Evolutionary conservation across 2,888 invertebrate species (phyloP).

Genomic region (Danaus chrysippus): DNA sequence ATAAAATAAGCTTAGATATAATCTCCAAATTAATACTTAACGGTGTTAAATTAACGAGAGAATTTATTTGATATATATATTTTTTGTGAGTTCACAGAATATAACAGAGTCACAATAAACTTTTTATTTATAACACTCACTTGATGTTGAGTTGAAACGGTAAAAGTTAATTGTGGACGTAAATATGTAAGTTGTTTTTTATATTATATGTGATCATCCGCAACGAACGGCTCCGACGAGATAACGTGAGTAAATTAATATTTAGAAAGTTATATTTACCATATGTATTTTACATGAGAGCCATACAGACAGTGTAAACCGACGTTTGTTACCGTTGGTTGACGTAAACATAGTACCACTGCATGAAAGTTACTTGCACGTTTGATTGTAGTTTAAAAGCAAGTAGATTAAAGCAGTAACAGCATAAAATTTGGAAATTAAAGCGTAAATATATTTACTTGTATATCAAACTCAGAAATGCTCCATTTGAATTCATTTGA

Average conservation of each 20-base stretch:
- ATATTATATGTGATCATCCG: conserved; percentile 49
- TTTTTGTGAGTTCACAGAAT: conserved; percentile 28
- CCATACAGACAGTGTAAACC: conserved; percentile 52
- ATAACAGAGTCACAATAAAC: conserved; percentile 26
- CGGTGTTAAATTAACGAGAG: conserved; percentile 16
- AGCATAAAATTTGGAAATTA: conserved; percentile 21
- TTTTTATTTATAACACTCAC: conserved; percentile 24
- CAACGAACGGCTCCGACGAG: conserved; percentile 67
- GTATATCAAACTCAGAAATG: conserved; percentile 32
- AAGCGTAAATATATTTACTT: conserved; percentile 34
- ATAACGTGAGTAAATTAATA: conserved; percentile 73
- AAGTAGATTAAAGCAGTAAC: conserved; percentile 24
- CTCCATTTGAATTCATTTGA: conserved; percentile 24
- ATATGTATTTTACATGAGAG: conserved; percentile 47
- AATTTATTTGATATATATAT: conserved; percentile 22
- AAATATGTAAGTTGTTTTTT: conserved; percentile 41
- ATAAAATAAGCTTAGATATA: conserved; percentile 18
- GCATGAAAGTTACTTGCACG: conserved; percentile 60
- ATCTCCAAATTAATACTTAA: conserved; percentile 4
- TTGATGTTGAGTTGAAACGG: conserved; percentile 26
- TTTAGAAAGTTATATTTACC: conserved; percentile 59
- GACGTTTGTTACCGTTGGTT: conserved; percentile 65
- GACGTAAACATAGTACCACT: conserved; percentile 54
- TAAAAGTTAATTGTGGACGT: conserved; percentile 34
- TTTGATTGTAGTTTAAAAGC: conserved; percentile 37